These are phyloP conservation scores for Rhinichthys klamathensis DNA, from an alignment of 2,113 vertebrate species.

Conservation along the genomic window DNA sequence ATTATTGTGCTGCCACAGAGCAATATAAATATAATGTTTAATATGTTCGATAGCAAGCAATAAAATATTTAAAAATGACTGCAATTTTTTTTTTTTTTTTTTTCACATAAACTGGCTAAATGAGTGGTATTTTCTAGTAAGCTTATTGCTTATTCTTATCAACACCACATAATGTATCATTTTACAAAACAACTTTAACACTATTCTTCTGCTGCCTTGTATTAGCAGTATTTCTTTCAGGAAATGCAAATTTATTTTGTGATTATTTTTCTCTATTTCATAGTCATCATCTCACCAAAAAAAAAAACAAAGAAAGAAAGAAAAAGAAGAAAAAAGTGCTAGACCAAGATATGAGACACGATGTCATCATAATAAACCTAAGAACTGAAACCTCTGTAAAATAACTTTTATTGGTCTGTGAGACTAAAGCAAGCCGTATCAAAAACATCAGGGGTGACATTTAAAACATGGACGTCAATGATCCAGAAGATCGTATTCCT, in stretches of 20 bases:
- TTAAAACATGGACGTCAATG: background rate
- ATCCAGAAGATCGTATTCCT: background rate
- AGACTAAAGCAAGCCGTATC: background rate
- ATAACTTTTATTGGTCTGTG: background rate
- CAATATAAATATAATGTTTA: background rate
- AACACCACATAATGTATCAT: background rate
- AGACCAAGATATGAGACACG: background rate
- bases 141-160: background rate
- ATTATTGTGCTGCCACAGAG: background rate
- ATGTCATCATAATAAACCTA: background rate
- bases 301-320: background rate
- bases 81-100: too few species aligned
- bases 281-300: background rate
- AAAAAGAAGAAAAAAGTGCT: background rate
- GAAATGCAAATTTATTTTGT: background rate
- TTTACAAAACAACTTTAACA: background rate
- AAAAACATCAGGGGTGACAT: constrained; percentile 16
- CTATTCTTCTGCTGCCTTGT: background rate
- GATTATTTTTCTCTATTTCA: background rate
- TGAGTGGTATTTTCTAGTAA: background rate
- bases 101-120: background rate
- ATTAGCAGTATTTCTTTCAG: background rate
- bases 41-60: too few species aligned
- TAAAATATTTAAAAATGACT: background rate
- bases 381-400: constrained; percentile 5